A percentile compares a stretch with the other conserved stretches of the same genome.
phyloP scores from a whole-genome alignment of 2,888 invertebrate genomes.

The Melieria crassipennis region DNA sequence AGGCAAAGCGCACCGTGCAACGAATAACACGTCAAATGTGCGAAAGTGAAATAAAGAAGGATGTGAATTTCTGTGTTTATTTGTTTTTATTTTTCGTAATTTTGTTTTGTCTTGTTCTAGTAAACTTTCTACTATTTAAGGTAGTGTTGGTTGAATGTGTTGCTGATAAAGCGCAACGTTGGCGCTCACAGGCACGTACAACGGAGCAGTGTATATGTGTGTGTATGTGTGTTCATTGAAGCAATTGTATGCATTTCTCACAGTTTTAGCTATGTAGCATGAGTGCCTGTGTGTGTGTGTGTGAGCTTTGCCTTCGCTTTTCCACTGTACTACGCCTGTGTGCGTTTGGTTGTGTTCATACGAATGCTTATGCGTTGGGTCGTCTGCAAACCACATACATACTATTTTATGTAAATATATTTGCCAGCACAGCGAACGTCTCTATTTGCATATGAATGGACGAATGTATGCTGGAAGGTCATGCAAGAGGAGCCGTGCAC shows the following conservation, averaged over 20 bases:
- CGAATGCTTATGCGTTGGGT: neutral
- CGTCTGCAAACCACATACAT: neutral
- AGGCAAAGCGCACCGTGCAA: neutral
- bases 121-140: too few relatives aligned
- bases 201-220: neutral
- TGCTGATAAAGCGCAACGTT: too few relatives aligned
- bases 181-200: neutral
- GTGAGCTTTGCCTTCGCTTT: neutral
- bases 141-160: too few relatives aligned
- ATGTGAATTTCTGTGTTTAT: neutral
- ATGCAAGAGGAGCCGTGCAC: neutral
- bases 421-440: neutral
- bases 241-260: constrained; percentile 20
- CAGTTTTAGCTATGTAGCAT: neutral
- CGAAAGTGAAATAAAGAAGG: neutral
- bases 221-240: constrained; percentile 8
- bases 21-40: neutral
- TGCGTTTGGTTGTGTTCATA: neutral
- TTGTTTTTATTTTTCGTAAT: too few relatives aligned
- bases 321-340: neutral
- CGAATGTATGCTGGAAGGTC: neutral
- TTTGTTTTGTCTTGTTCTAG: too few relatives aligned
- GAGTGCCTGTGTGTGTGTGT: neutral
- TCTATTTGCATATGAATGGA: constrained; percentile 6
- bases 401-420: neutral